Evolutionary conservation across 1,140 invertebrate genomes (phyloP), one percentile per base, ranked within the genome.

Genomic region (Zaprionus vittiger): DNA sequence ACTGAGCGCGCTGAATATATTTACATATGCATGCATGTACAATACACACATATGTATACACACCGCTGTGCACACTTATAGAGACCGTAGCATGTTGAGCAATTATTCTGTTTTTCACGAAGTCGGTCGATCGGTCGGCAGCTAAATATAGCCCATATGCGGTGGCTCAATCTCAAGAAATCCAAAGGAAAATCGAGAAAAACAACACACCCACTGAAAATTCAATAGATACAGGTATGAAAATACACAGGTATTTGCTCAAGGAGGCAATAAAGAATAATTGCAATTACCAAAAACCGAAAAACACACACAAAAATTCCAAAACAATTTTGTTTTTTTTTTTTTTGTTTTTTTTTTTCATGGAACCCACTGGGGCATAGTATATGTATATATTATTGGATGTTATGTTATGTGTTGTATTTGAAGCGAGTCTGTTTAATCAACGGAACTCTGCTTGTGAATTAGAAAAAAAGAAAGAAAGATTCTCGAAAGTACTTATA

Each of bases 331-430:
- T 70, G 24, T n/a, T 63, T 7, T 17, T 44, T 47, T 47, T 47
- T 52, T 34, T 31, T 17, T 7, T 66, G n/a, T 44, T 72, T 41
- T 24, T 64, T 73, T 41, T 54, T 89, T 87, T 79, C 79, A 89
- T 89, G 85, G 85, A 89, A 89, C 85, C 85, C 85, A 89, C 85
- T 82, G 69, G 85, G 85, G 85, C 76, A 89, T 83, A 52, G 47
- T 52, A 78, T 61, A 66, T 81, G 82, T 78, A 14, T 55, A 54
- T 54, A 54, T 54, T 89, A 89, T 90, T 87, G 74, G 78, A 84
- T 90, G 81, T 90, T 89, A 67, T 63, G 26, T 66, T 62, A 71
- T 84, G 67, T 79, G 37, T 79, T 74, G 56, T 60, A 44, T 72
- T 55, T 77, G 37, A 67, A 59, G 73, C 62, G 69, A 55, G 52